Conservation (phyloP, 2,797 vertebrate genomes). For the Crenichthys baileyi region DNA sequence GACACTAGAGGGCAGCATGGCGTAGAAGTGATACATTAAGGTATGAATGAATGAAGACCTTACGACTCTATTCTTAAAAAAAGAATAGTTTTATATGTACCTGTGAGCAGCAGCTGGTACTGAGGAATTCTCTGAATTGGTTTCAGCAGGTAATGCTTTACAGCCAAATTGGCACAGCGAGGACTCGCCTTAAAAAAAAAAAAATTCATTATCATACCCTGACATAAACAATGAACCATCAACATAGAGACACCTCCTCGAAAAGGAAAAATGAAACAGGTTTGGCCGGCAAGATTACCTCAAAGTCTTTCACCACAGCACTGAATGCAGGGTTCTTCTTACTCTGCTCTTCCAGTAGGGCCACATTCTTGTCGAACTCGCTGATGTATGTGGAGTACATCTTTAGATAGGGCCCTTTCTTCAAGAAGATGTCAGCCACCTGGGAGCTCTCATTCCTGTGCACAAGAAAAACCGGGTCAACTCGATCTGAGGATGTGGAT, state of each 20-base stretch:
- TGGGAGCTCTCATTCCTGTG: conserved; percentile 87
- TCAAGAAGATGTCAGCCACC: conserved; percentile 96
- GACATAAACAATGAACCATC: conserved; percentile 22
- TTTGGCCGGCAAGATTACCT: conserved; percentile 82
- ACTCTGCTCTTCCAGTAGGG: conserved; percentile 93
- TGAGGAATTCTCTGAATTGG: conserved; percentile 98
- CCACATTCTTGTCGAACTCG: conserved; percentile 95
- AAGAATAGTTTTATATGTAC: conserved; percentile 75
- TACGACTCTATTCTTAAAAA: not conserved
- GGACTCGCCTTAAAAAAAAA: conserved; percentile 85
- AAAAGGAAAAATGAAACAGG: conserved; percentile 50
- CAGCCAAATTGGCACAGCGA: conserved; percentile 91
- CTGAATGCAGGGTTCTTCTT: conserved; percentile 90
- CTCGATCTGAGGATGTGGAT: not conserved
- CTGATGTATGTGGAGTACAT: conserved; percentile 99
- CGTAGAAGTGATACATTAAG: not conserved
- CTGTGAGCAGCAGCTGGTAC: conserved; percentile 93
- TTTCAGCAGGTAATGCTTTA: conserved; percentile 97
- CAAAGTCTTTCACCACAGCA: conserved; percentile 89
- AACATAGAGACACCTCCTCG: not conserved
- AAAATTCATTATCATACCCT: not conserved
- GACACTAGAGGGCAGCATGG: conserved; percentile 64
- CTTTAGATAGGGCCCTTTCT: conserved; percentile 96
- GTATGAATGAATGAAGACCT: not conserved
- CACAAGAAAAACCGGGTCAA: not conserved